A percentile compares a stretch with the other conserved stretches of the same genome.
Conservation (phyloP, 2,797 vertebrate genomes). For the Melanotaenia boesemani region DNA sequence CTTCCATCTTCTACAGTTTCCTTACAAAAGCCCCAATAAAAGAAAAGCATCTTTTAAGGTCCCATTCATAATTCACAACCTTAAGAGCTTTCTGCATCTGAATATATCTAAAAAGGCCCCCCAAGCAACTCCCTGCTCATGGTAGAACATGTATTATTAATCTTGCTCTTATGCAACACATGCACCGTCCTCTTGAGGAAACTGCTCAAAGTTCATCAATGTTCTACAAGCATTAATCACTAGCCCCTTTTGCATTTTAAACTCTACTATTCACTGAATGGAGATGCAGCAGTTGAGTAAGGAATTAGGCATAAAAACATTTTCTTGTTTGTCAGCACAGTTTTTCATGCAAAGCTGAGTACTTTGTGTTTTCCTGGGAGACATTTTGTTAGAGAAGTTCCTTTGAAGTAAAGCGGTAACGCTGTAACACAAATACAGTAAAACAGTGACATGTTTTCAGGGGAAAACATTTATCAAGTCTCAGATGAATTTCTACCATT, state of each 20-base stretch:
- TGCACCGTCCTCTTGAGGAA: conserved; percentile 28
- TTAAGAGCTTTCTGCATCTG: conserved; percentile 4
- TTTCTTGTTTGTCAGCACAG: conserved; percentile 40
- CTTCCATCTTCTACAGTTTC: background rate
- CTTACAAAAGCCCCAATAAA: background rate
- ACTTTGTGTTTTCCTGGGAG: conserved; percentile 23
- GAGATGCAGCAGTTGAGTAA: conserved; percentile 43
- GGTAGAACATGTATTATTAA: conserved; percentile 48
- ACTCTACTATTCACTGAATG: conserved; percentile 27
- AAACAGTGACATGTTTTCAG: conserved; percentile 7
- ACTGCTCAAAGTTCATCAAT: conserved; percentile 9
- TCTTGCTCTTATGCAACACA: conserved; percentile 59
- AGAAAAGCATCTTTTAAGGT: background rate
- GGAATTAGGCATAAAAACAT: conserved; percentile 32
- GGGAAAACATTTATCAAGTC: background rate
- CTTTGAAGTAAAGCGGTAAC: conserved; percentile 46
- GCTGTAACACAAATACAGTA: conserved; percentile 24
- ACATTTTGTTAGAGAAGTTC: background rate
- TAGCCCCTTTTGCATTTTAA: conserved; percentile 36
- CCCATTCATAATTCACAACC: conserved; percentile 43
- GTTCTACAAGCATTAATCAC: conserved; percentile 43
- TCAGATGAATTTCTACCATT: conserved; percentile 19
- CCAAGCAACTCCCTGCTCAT: conserved; percentile 23
- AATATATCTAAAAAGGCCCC: conserved; percentile 15
- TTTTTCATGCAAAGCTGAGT: conserved; percentile 30